Evolutionary conservation across 2,113 vertebrate species (phyloP).

Genomic region (Rhinopomastus cyanomelas): DNA sequence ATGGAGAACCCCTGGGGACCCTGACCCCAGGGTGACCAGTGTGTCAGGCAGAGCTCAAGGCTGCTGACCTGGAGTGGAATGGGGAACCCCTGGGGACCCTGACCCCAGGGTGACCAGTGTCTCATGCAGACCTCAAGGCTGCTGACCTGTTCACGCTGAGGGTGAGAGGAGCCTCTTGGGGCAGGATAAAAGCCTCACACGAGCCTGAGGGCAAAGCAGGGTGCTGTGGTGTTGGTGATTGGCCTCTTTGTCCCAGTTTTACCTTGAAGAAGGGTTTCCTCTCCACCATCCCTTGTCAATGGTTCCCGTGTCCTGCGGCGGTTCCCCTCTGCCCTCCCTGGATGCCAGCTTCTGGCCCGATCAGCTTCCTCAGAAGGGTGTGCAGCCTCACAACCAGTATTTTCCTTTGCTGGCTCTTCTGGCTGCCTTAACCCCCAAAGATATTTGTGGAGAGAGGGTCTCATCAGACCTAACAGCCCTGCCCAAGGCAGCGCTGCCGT

Average conservation of each 20-base stretch:
- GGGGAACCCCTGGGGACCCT: too few relatives aligned
- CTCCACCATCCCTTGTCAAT: not conserved
- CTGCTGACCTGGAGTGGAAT: too few relatives aligned
- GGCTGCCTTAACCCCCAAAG: not conserved
- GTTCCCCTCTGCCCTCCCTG: not conserved
- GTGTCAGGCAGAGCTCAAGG: not conserved
- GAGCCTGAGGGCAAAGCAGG: not conserved
- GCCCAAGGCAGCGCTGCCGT: not conserved
- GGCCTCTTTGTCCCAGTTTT: not conserved
- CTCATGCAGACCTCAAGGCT: not conserved
- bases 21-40: not conserved
- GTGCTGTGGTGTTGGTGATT: not conserved
- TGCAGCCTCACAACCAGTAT: not conserved
- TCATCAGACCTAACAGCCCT: not conserved
- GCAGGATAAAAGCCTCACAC: not conserved
- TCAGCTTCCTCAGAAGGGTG: not conserved
- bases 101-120: too few relatives aligned
- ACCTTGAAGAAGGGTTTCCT: not conserved
- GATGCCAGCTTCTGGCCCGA: not conserved
- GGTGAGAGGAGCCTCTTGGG: slow-evolving; percentile 24
- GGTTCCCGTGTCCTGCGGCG: not conserved
- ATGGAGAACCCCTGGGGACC: not conserved
- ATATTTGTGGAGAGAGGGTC: not conserved
- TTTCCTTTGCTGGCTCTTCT: not conserved
- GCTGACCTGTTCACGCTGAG: not conserved